phyloP scores from a whole-genome alignment of 2,888 invertebrate species.

The Tetragonula carbonaria region DNA sequence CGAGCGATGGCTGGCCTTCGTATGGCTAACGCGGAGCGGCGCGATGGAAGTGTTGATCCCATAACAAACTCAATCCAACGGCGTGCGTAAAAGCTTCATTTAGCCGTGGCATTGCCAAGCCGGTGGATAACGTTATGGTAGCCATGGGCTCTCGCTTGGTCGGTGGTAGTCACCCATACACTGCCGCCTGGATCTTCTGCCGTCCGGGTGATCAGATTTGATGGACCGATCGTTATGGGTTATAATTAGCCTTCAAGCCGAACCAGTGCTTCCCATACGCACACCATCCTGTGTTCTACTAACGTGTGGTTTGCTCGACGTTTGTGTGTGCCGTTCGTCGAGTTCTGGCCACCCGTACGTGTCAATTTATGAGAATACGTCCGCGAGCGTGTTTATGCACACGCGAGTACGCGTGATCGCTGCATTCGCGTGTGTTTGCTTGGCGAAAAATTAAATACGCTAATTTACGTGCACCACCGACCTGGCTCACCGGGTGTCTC shows the following conservation, averaged over 20 bases:
- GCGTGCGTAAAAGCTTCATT: constrained; percentile 80
- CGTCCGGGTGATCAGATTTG: constrained; percentile 77
- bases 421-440: constrained; percentile 34
- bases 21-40: constrained; percentile 60
- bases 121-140: constrained; percentile 57
- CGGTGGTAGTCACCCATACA: constrained; percentile 45
- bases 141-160: not conserved
- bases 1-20: constrained; percentile 54
- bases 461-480: constrained; percentile 41
- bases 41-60: constrained; percentile 75
- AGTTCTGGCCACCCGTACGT: constrained; percentile 29
- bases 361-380: constrained; percentile 58
- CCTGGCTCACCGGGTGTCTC: not conserved
- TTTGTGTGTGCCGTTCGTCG: not conserved
- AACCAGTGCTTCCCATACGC: constrained; percentile 69
- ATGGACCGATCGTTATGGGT: constrained; percentile 81
- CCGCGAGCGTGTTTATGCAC: constrained; percentile 49
- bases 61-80: constrained; percentile 78
- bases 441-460: constrained; percentile 42
- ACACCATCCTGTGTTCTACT: not conserved
- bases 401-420: constrained; percentile 50
- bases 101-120: constrained; percentile 68
- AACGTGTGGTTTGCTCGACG: not conserved
- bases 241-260: constrained; percentile 79
- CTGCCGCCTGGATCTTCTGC: constrained; percentile 33